A percentile compares a stretch with the other conserved stretches of the same genome.
Conservation (phyloP, 2,113 vertebrate species). For the Oncorhynchus keta region DNA sequence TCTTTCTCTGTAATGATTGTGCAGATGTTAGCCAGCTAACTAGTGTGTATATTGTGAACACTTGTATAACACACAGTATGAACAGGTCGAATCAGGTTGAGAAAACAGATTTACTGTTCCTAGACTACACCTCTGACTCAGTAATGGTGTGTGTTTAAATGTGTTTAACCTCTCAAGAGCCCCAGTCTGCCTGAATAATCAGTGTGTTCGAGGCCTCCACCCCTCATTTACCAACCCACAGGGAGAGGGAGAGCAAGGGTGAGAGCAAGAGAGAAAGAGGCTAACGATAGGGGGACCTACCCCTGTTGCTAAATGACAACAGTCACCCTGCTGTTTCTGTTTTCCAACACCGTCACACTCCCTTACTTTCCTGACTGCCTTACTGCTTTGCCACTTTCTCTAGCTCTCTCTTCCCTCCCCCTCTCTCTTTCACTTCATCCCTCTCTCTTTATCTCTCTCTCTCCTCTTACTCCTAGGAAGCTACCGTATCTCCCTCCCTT, state of each 20-base stretch:
- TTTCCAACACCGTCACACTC: conserved; percentile 21
- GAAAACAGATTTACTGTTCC: neutral
- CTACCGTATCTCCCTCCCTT: neutral
- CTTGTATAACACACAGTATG: too few relatives aligned
- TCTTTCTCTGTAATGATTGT: too few relatives aligned
- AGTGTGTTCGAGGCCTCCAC: conserved; percentile 4
- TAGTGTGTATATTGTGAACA: too few relatives aligned
- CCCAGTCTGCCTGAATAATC: conserved; percentile 6
- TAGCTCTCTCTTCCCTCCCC: neutral
- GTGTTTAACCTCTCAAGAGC: conserved; percentile 15
- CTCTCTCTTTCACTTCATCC: neutral
- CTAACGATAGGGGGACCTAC: conserved; percentile 46
- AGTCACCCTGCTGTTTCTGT: conserved; percentile 35
- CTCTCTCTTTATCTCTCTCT: neutral
- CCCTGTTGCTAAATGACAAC: conserved; percentile 36
- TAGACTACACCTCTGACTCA: neutral
- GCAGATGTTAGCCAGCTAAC: too few relatives aligned
- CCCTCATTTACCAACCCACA: conserved; percentile 36
- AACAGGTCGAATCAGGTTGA: too few relatives aligned
- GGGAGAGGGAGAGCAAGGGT: neutral
- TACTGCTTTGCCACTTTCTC: neutral
- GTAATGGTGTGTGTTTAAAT: conserved; percentile 4
- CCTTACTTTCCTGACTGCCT: neutral
- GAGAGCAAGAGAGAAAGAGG: conserved; percentile 9
- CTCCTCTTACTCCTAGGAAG: neutral